Evolutionary conservation across 2,797 vertebrate species (phyloP), one percentile per base, ranked within the genome.

Genomic region (Catamblyrhynchus diadema): DNA sequence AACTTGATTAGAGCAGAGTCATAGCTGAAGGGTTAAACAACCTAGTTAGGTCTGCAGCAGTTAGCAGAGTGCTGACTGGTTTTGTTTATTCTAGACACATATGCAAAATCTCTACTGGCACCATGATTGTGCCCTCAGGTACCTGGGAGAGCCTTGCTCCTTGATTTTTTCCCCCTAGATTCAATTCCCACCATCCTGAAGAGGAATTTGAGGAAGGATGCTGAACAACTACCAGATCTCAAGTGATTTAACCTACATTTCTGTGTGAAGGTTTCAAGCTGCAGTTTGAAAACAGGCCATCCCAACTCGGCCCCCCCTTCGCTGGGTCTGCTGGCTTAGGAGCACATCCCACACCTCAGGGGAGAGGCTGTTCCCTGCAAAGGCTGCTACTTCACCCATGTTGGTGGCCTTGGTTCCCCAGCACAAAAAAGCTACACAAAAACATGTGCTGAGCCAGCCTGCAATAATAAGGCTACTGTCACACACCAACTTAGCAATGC

Each of bases 191-290:
- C 37, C 21, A 61, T 30, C 28, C 61, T 69, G 22, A 14, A 54
- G 35, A 53, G 6, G 18, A 54, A 57, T 86, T 83, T 87, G 65
- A 78, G 50, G 28, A 71, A 71, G 60, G 39, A 42, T 39, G 22
- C n/a, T n/a, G 20, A 89, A 83, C 41, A 85, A 82, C 24, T 18
- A 45, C 39, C 25, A 83, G 33, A 22, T 74, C 72, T 91, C 89
- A 65, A 81, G 53, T n/a, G 87, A 85, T 25, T 45, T 81, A 91
- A 83, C 85, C 90, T 69, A 86, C 65, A 69, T 90, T 91, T 83
- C 65, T 65, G 23, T 14, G 27, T 10, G 18, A 60, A 89, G 24
- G 57, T 74, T 90, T 86, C 75, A 93, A 61, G 45, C 27, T 44
- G 45, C 83, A 82, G 60, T 71, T 6, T 42, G 20, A 72, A 69